Percentiles rank a stretch among this genome's conserved stretches.
Conservation (phyloP, 2,797 vertebrate genomes). For the Epinephelus awoara region DNA sequence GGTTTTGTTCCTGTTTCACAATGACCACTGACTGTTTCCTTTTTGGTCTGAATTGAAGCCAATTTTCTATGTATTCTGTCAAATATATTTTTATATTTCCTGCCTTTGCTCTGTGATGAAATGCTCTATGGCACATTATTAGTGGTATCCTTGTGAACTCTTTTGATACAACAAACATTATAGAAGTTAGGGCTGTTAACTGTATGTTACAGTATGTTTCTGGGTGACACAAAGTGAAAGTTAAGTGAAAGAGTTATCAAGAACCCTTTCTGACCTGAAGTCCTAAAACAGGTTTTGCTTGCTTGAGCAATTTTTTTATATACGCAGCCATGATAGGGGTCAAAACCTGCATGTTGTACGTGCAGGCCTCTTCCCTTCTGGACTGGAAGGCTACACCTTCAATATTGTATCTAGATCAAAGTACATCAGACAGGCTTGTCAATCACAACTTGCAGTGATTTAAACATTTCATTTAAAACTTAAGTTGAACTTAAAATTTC, state of each 20-base stretch:
- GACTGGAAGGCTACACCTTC: too few species aligned
- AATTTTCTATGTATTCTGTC: constrained; percentile 3
- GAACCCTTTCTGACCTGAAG: neutral
- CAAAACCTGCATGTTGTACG: neutral
- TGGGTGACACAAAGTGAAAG: neutral
- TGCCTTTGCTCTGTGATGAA: neutral
- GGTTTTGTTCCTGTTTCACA: neutral
- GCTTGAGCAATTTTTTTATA: neutral
- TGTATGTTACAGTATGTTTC: neutral
- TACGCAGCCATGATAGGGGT: neutral
- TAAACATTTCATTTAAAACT: too few species aligned
- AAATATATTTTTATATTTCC: constrained; percentile 57
- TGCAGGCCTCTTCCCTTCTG: neutral
- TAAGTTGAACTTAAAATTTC: too few species aligned
- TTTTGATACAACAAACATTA: neutral
- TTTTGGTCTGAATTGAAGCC: neutral
- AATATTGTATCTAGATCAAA: too few species aligned
- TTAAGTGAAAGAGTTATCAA: neutral
- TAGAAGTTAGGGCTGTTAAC: neutral
- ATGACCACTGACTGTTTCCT: neutral
- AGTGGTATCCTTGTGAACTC: neutral
- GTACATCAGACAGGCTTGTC: too few species aligned
- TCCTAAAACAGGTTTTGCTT: neutral
- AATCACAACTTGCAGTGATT: too few species aligned
- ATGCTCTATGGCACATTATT: neutral